Conservation (phyloP, 2,113 vertebrate genomes). For the human region GRCh38 chr4:181876001-181876500, state of each 20-base stretch:
- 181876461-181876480: slow-evolving; percentile 39
- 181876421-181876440: slow-evolving; percentile 39
- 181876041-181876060: not conserved
- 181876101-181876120: slow-evolving; percentile 35
- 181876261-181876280: slow-evolving; percentile 17
- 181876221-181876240: slow-evolving; percentile 48
- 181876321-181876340: slow-evolving; percentile 32
- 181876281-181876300: slow-evolving; percentile 57
- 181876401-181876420: not conserved
- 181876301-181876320: slow-evolving; percentile 48
- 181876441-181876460: slow-evolving; percentile 36
- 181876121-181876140: slow-evolving; percentile 17
- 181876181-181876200: not conserved
- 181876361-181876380: slow-evolving; percentile 28
- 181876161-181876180: slow-evolving; percentile 49
- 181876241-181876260: slow-evolving; percentile 53
- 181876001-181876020: not conserved
- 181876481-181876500: slow-evolving; percentile 72
- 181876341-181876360: not conserved
- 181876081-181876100: not conserved
- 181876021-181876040: not conserved
- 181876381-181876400: slow-evolving; percentile 21
- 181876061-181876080: not conserved
- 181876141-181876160: slow-evolving; percentile 19
- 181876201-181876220: slow-evolving; percentile 24